These are phyloP conservation scores for Malurus splendens DNA, from an alignment of 2,797 vertebrate species.

Conservation along the genomic window DNA sequence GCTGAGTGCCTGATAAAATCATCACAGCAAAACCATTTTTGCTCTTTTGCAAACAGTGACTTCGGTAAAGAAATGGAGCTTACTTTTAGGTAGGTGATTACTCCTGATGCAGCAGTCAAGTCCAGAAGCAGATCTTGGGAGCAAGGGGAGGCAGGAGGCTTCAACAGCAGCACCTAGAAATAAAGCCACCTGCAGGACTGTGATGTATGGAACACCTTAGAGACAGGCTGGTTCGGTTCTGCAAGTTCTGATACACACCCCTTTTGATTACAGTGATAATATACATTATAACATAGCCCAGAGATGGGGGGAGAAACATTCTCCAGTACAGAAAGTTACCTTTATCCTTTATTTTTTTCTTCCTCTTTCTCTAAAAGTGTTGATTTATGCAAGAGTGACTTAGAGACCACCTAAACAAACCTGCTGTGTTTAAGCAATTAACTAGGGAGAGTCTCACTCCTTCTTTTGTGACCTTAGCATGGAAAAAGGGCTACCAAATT, in stretches of 20 bases:
- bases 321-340: constrained; percentile 35
- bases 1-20: neutral
- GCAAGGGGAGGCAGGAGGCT: constrained; percentile 26
- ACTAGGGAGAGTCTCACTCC: neutral
- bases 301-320: neutral
- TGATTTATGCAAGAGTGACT: neutral
- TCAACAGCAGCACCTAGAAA: constrained; percentile 34
- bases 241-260: constrained; percentile 65
- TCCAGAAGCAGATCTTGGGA: constrained; percentile 47
- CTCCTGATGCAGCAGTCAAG: neutral
- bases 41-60: neutral
- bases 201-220: constrained; percentile 59
- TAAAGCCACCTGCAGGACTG: constrained; percentile 60
- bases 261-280: constrained; percentile 66
- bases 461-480: neutral
- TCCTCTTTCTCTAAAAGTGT: neutral
- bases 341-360: constrained; percentile 4
- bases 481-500: neutral
- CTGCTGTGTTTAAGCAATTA: neutral
- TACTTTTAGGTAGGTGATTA: constrained; percentile 54
- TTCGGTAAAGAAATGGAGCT: constrained; percentile 55
- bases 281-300: constrained; percentile 20
- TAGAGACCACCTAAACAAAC: neutral
- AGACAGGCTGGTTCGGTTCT: constrained; percentile 72
- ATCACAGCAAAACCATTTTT: neutral